Percentiles rank a stretch among this genome's conserved stretches.
These are phyloP conservation scores for Rhynchotus rufescens DNA, from an alignment of 2,797 vertebrate species.

Conservation along the genomic window DNA sequence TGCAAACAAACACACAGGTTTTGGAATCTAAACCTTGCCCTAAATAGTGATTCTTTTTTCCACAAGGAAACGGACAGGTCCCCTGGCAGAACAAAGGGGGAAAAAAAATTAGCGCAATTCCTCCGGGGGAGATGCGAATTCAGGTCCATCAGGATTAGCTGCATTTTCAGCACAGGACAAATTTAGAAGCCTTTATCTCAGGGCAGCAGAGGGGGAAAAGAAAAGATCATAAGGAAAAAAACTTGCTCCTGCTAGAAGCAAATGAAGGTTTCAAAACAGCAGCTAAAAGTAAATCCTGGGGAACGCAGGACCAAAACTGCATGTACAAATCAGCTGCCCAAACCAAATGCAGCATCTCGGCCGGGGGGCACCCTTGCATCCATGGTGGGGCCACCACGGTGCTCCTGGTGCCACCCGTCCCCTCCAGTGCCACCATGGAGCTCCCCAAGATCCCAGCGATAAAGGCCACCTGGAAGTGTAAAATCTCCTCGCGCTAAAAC, in stretches of 20 bases:
- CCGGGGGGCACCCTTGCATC: background rate
- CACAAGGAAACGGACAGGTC: conserved; percentile 65
- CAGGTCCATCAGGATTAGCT: conserved; percentile 72
- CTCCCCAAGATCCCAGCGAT: accelerated
- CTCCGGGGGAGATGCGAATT: conserved; percentile 50
- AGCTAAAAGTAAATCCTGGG: conserved; percentile 6
- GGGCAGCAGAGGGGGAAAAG: conserved; percentile 51
- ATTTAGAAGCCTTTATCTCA: conserved; percentile 74
- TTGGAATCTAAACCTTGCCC: conserved; percentile 63
- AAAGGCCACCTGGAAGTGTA: background rate
- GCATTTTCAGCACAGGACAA: conserved; percentile 69
- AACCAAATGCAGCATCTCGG: background rate
- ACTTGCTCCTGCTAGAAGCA: conserved; percentile 36
- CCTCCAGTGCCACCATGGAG: background rate
- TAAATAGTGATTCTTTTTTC: conserved; percentile 55
- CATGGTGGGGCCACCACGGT: accelerated
- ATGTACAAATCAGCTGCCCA: background rate
- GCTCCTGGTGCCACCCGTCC: accelerated
- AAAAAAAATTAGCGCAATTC: conserved; percentile 70
- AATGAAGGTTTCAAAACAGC: conserved; percentile 31
- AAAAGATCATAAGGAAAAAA: conserved; percentile 41
- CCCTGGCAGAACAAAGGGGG: conserved; percentile 52
- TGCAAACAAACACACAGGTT: conserved; percentile 27
- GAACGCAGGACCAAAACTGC: background rate
- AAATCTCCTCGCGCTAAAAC: accelerated